These are phyloP conservation scores for Recurvirostra avosetta DNA, from an alignment of 2,113 vertebrate genomes.

Conservation along the genomic window DNA sequence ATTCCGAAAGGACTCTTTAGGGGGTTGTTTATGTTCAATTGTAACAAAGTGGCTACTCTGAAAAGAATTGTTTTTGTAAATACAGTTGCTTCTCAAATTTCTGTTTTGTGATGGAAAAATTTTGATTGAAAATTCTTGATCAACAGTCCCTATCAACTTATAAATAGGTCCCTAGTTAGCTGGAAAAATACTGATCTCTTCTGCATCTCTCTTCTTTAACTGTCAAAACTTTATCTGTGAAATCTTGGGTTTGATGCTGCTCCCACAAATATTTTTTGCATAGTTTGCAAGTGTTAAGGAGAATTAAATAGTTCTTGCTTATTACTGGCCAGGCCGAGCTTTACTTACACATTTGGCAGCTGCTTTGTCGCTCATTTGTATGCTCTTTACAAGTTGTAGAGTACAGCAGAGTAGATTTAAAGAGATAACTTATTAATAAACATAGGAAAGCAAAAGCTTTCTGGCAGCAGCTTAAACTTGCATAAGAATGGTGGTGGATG, in stretches of 20 bases:
- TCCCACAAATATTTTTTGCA: neutral
- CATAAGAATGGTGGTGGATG: neutral
- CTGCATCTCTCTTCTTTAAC: neutral
- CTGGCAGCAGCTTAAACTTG: neutral
- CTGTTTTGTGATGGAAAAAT: neutral
- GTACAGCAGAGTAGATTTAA: neutral
- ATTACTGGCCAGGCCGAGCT: neutral
- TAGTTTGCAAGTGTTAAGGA: neutral
- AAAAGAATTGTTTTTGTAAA: neutral
- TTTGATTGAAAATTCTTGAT: neutral
- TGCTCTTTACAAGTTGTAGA: neutral
- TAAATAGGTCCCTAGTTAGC: neutral
- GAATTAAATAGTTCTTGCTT: neutral
- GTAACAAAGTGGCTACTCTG: neutral
- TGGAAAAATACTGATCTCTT: neutral
- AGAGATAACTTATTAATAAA: slow-evolving; percentile 30
- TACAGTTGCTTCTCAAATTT: neutral
- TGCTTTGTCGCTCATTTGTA: slow-evolving; percentile 1
- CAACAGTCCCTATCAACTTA: neutral
- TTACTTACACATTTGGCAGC: neutral
- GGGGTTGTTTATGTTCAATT: neutral
- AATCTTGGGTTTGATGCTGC: neutral
- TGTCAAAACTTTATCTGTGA: neutral
- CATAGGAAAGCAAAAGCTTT: neutral
- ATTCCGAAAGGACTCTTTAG: neutral